Evolutionary conservation across 2,113 vertebrate genomes (phyloP), one percentile per base, ranked within the genome.

Genomic region (Prionailurus bengalensis): DNA sequence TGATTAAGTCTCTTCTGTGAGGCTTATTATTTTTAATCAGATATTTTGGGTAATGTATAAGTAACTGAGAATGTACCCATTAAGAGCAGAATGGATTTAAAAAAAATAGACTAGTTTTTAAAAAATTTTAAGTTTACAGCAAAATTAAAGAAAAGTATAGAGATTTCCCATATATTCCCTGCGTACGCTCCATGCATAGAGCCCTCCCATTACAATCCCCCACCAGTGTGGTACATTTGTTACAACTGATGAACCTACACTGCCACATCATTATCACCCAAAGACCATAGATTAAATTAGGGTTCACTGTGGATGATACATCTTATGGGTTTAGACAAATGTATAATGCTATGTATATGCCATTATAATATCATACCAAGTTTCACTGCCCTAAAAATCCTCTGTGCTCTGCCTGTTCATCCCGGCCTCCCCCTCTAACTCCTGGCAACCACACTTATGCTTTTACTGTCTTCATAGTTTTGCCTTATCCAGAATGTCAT

Each of bases 141-240:
- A 93, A 78, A 76, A 78, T 86, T 53, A 86, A 78, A 93, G 91
- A 85, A 84, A 93, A 33, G 7, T 53, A 29, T 7, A 85, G 91
- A 93, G 61, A 42, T 93, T 53, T 65, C 42, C 27, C 29, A 66
- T 33, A 16, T 70, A 68, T 19, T 90, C 45, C 11, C 58, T 76
- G 86, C 6, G 9, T 9, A n/a, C 9, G 16, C 76, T 23, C 71
- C 21, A n/a, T 14, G 33, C 8, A 74, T 14, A 14, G n/a, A 19
- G n/a, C 48, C 53, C 85, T 8, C 27, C 27, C 45, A 42, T 78
- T 66, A 55, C 27, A 68, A 80, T 55, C 61, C 29, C 36, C 83
- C 29, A 42, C 27, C 61, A 87, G 36, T 2, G 13, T 80, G 48
- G 36, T 58, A 36, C 29, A 88, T 53, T 70, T 88, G 31, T 63